Base-by-base conservation (phyloP, 2,797 vertebrate species). In the Xerus rutilus region DNA sequence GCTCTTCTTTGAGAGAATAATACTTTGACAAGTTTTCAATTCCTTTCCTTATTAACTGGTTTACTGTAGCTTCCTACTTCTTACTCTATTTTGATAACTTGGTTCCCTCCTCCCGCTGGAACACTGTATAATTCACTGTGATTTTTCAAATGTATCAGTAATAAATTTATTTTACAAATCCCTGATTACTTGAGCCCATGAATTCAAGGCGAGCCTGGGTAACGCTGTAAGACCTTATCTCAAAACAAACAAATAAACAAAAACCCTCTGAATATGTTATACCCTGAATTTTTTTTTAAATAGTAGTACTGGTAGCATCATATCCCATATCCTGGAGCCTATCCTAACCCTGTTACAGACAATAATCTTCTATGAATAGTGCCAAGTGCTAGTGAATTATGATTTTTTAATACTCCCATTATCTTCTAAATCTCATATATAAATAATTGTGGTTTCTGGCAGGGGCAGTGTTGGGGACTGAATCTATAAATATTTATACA, bases 111-210 rank as follows among this genome's bases (percentile, higher is more conserved):
- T 78, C 70, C 59, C 69, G 5, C 39, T 57, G 20, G 52, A 67
- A 81, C 21, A 65, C 0, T 14, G 1, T 35, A 70, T 2, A 82
- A 70, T 96, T 83, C 14, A 32, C 6, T 77, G 39, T 70, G 62
- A 79, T 76, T 73, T 84, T 84, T 84, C 15, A 91, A 92, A 87
- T 72, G n/a, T 76, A 65, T 72, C n/a, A 82, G 47, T 77, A 73
- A 88, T 25, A 52, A 25, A 81, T 52, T 30, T 82, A 65, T 59
- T 64, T 83, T 45, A 73, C 88, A 65, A 89, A 14, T 39, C 1
- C 13, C 45, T 91, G 47, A 93, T 25, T 25, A 8, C 59, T 62
- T 62, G 59, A 62, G 23, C 18, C 23, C 59, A 62, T 25, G 23
- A 62, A 18, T 62, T 62, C 59, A 62, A 62, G 59, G 59, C 59